A percentile compares a stretch with the other conserved stretches of the same genome.
phyloP scores from a whole-genome alignment of 2,888 invertebrate genomes.

The Nemapogon koenigi region DNA sequence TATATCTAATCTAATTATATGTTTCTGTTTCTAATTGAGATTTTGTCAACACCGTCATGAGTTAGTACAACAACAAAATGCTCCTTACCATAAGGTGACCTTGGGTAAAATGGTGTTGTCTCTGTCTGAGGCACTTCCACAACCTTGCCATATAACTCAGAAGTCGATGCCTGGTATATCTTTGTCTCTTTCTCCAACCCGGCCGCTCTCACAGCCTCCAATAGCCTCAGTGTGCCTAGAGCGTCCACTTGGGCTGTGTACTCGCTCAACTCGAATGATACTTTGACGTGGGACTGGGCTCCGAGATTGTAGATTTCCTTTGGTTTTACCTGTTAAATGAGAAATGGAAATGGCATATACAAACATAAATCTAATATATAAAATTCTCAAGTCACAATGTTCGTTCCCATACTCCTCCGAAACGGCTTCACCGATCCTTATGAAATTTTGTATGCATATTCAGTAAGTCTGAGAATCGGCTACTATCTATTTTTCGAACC shows the following conservation, averaged over 20 bases:
- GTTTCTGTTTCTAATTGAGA: too few species aligned
- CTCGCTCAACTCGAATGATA: conserved; percentile 97
- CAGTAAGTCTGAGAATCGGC: too few species aligned
- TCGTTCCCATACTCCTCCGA: too few species aligned
- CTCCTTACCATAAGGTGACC: conserved; percentile 90
- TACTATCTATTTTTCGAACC: too few species aligned
- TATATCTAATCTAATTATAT: too few species aligned
- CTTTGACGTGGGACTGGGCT: conserved; percentile 99
- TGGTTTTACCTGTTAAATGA: conserved; percentile 66
- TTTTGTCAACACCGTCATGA: too few species aligned
- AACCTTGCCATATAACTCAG: conserved; percentile 94
- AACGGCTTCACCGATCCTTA: too few species aligned
- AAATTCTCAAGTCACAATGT: too few species aligned
- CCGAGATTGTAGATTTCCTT: conserved; percentile 97
- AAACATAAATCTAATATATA: too few species aligned
- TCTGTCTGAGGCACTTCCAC: conserved; percentile 92
- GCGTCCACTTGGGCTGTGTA: conserved; percentile 99
- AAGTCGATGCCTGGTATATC: conserved; percentile 97
- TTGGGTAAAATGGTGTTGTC: conserved; percentile 93
- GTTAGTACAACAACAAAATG: too few species aligned
- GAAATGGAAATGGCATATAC: too few species aligned
- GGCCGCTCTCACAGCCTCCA: conserved; percentile 92
- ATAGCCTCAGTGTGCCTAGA: conserved; percentile 87
- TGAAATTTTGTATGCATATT: too few species aligned
- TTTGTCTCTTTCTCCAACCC: conserved; percentile 80